Evolutionary conservation across 2,888 invertebrate species (phyloP), one percentile per base, ranked within the genome.

Genomic region (Ornithoptera alexandrae): DNA sequence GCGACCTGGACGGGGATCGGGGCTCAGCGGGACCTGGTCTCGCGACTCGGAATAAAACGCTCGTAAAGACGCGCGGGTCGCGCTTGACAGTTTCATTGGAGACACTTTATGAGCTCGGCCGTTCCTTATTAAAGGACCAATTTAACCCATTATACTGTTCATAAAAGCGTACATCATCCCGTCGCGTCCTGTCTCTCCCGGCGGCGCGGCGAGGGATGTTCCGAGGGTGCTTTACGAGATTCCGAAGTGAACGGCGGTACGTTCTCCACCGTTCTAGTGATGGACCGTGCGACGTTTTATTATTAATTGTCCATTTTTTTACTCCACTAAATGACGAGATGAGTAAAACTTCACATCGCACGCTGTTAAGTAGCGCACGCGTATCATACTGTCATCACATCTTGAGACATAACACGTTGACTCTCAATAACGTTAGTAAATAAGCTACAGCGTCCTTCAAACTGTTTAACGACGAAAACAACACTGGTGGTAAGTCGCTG

Each of bases 111-210:
- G 86, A 85, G 84, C 84, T 84, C 82, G 83, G 80, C 81, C 81
- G 81, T 76, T 83, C 83, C 86, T 88, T 88, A 88, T 87, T 89
- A 87, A 87, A 87, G 84, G 84, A 90, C 90, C 90, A 90, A 90
- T 92, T 91, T 88, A 89, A 91, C 88, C 90, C 90, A 91, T 90
- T 91, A 90, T 86, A 85, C 85, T 84, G 86, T 86, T 88, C 87
- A 88, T 89, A 90, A 89, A 88, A 88, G 85, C 85, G 87, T 88
- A 85, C 88, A 87, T 90, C 90, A 90, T 90, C 88, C 88, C 90
- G 90, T 88, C 89, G 85, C 85, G 84, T 82, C 78, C 73, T 73
- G 73, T 87, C 88, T 75, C 83, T 63, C 74, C 86, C 81, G 69
- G 68, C 66, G 80, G 20, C 24, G 57, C 10, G 72, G 71, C 70